Conservation (phyloP, 2,113 vertebrate genomes). For the Oxyura jamaicensis region DNA sequence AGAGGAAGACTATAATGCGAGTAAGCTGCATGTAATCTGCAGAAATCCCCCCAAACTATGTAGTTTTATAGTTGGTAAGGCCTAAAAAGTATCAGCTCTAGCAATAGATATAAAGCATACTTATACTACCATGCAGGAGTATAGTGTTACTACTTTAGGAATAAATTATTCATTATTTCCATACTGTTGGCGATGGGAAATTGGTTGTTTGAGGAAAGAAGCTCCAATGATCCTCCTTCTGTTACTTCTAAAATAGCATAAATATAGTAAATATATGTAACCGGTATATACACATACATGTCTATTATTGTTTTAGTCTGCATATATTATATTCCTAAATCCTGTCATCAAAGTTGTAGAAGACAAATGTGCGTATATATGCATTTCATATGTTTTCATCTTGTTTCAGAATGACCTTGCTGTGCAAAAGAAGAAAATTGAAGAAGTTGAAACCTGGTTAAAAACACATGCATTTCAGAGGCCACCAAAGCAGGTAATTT, state of each 20-base stretch:
- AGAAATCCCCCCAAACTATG: background rate
- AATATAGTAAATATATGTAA: background rate
- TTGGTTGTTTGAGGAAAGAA: background rate
- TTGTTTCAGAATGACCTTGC: constrained; percentile 84
- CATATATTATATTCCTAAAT: background rate
- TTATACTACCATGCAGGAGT: no score
- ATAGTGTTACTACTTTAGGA: background rate
- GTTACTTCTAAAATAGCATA: background rate
- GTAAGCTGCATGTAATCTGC: background rate
- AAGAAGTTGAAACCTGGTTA: constrained; percentile 94
- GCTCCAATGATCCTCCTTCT: background rate
- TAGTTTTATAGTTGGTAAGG: background rate
- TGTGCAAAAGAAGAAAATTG: constrained; percentile 95
- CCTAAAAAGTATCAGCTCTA: background rate
- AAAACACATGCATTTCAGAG: constrained; percentile 74
- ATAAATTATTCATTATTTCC: background rate
- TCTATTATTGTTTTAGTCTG: background rate
- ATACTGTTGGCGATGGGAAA: background rate
- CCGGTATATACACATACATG: rapidly evolving
- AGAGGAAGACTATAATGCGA: background rate
- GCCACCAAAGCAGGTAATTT: constrained; percentile 79
- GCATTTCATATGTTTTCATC: background rate
- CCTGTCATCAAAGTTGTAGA: background rate
- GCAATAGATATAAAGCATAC: rapidly evolving
- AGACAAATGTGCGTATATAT: background rate